Conservation (phyloP, 2,797 vertebrate species). For the Hippoglossus hippoglossus region DNA sequence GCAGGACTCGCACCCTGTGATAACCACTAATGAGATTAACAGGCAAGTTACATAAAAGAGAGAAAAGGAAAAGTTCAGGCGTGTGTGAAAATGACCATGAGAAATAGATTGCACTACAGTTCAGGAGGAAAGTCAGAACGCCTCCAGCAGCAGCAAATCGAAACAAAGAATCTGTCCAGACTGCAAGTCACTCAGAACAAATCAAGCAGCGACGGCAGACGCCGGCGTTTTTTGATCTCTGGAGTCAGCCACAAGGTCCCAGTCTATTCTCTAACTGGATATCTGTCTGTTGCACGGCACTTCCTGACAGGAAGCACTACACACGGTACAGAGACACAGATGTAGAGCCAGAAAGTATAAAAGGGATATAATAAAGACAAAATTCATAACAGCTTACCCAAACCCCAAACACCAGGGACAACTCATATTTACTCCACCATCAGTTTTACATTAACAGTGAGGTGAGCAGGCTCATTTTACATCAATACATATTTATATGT, state of each 20-base stretch:
- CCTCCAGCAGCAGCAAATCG: conserved; percentile 17
- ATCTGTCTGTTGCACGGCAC: conserved; percentile 32
- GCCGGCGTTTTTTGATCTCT: conserved; percentile 46
- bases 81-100: conserved; percentile 11
- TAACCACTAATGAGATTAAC: neutral
- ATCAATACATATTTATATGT: too few relatives aligned
- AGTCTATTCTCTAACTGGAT: conserved; percentile 50
- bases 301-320: conserved; percentile 38
- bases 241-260: conserved; percentile 36
- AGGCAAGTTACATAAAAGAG: neutral
- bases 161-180: conserved; percentile 38
- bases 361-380: conserved; percentile 13
- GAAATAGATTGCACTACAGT: neutral
- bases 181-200: conserved; percentile 48
- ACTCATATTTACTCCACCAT: neutral
- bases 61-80: neutral
- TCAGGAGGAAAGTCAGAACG: conserved; percentile 14
- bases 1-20: neutral
- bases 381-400: conserved; percentile 25
- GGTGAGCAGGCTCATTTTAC: neutral
- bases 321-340: conserved; percentile 37
- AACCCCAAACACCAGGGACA: conserved; percentile 14
- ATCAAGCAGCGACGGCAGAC: conserved; percentile 41
- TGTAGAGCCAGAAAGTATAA: conserved; percentile 5
- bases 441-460: neutral